These are phyloP conservation scores for Cryptops parisi DNA, from an alignment of 2,888 invertebrate species.

Conservation along the genomic window DNA sequence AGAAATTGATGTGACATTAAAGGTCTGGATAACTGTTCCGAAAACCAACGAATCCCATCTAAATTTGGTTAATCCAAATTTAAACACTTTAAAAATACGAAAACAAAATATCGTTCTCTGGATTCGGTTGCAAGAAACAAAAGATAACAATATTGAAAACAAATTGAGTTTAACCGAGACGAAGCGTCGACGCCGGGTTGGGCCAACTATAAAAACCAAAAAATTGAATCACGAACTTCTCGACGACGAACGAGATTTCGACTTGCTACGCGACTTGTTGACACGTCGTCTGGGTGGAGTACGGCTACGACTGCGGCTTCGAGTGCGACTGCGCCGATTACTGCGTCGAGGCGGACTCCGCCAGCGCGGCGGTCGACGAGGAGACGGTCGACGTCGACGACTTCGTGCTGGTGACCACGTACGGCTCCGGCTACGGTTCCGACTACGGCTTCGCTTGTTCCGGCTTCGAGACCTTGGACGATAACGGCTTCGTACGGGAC, in stretches of 20 bases:
- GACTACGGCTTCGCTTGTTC: slow-evolving; percentile 8
- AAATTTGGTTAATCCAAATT: too few species aligned
- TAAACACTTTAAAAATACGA: too few species aligned
- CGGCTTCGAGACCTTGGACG: slow-evolving; percentile 9
- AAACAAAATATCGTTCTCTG: too few species aligned
- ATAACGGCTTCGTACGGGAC: slow-evolving; percentile 11
- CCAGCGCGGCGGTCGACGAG: slow-evolving; percentile 1
- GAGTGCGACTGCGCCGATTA: slow-evolving; percentile 10
- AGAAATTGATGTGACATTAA: too few species aligned
- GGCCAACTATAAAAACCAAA: neutral
- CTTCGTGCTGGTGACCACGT: slow-evolving; percentile 6
- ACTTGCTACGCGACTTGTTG: slow-evolving; percentile 13
- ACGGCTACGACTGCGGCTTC: slow-evolving; percentile 8
- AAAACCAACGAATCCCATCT: too few species aligned
- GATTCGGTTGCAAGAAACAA: too few species aligned
- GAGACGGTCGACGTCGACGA: slow-evolving; percentile 1
- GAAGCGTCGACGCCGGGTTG: too few species aligned
- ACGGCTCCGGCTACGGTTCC: slow-evolving; percentile 10
- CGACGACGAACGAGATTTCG: slow-evolving; percentile 15
- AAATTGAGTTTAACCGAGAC: slow-evolving; percentile 1
- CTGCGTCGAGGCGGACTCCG: neutral
- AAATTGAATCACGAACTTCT: slow-evolving; percentile 10
- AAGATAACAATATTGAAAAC: neutral
- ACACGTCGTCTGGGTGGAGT: slow-evolving; percentile 10
- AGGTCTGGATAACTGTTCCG: too few species aligned